These are phyloP conservation scores for Saguinus imperator DNA, from an alignment of 2,113 vertebrate genomes.

Conservation along the genomic window DNA sequence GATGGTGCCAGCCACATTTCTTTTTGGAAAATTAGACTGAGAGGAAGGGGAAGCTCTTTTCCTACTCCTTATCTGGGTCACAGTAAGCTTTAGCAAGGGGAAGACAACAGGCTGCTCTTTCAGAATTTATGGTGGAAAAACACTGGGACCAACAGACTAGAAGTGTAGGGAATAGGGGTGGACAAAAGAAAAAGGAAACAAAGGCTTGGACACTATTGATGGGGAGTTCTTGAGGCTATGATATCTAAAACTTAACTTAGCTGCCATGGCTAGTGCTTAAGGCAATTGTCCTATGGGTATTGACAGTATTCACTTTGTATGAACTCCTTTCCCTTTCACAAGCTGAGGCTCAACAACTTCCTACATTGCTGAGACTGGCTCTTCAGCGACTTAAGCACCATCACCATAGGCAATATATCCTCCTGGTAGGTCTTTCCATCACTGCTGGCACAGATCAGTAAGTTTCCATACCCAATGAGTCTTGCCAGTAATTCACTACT, in stretches of 20 bases:
- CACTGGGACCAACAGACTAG: too few relatives aligned
- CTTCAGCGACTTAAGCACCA: fast-evolving
- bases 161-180: neutral
- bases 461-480: fast-evolving
- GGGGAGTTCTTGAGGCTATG: too few relatives aligned
- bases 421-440: neutral
- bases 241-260: fast-evolving
- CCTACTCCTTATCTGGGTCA: neutral
- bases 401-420: fast-evolving
- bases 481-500: neutral
- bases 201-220: fast-evolving
- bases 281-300: fast-evolving
- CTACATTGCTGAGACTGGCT: too few relatives aligned
- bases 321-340: neutral
- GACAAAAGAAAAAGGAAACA: neutral
- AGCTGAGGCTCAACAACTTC: neutral
- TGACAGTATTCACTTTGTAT: fast-evolving
- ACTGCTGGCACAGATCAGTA: fast-evolving
- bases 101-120: fast-evolving
- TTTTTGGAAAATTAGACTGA: neutral
- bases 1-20: too few relatives aligned
- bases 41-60: fast-evolving
- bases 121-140: neutral
- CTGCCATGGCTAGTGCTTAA: too few relatives aligned
- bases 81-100: fast-evolving